These are phyloP conservation scores for Polymixis flavicincta DNA, from an alignment of 2,888 invertebrate genomes.

Conservation along the genomic window DNA sequence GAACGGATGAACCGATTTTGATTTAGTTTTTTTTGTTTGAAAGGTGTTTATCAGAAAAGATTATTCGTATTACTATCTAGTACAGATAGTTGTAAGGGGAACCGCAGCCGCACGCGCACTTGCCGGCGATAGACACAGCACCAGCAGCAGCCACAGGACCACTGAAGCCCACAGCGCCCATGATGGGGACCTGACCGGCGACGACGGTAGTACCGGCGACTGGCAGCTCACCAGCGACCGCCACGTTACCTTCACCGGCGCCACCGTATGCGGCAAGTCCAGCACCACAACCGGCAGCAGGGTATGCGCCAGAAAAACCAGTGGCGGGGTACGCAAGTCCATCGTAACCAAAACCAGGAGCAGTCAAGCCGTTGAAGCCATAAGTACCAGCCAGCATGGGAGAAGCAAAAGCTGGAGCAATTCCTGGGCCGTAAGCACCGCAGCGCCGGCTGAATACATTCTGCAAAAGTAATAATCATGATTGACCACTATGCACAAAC, in stretches of 20 bases:
- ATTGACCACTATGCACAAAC: too few relatives aligned
- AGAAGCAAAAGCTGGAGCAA: background rate
- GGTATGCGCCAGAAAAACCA: background rate
- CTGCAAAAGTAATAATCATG: background rate
- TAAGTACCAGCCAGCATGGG: background rate
- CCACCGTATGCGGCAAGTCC: conserved; percentile 42
- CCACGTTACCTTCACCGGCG: conserved; percentile 56
- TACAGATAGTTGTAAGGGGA: too few relatives aligned
- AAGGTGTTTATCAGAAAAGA: too few relatives aligned
- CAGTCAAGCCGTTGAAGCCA: conserved; percentile 3
- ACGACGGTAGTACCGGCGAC: conserved; percentile 62
- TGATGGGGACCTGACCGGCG: background rate
- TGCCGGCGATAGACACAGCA: background rate
- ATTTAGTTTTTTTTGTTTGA: too few relatives aligned
- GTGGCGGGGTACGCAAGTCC: conserved; percentile 10
- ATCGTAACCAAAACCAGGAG: conserved; percentile 7
- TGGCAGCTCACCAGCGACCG: conserved; percentile 55
- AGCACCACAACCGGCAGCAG: background rate
- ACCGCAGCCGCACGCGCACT: background rate
- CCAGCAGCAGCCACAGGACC: background rate
- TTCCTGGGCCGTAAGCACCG: conserved; percentile 10
- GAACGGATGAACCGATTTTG: too few relatives aligned
- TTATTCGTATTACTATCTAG: too few relatives aligned
- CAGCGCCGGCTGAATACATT: background rate
- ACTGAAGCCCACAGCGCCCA: background rate